A percentile compares a stretch with the other conserved stretches of the same genome.
Conservation (phyloP, 2,113 vertebrate species). For the Hemicordylus capensis region DNA sequence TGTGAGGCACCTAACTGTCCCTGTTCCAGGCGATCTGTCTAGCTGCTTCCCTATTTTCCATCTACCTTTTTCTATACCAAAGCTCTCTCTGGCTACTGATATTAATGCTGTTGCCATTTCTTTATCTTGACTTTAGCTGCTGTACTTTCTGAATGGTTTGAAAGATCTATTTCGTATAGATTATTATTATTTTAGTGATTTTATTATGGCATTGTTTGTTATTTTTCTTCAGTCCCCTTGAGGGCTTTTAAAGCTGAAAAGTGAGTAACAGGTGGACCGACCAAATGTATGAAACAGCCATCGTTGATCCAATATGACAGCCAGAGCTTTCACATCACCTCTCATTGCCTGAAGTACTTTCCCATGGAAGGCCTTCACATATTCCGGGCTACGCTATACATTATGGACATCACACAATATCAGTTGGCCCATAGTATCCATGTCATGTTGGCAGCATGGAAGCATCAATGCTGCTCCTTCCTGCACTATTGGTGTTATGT, state of each 20-base stretch:
- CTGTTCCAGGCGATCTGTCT: background rate
- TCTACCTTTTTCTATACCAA: no score
- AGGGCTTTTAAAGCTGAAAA: background rate
- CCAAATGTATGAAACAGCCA: no score
- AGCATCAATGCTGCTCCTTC: no score
- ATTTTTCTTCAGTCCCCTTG: background rate
- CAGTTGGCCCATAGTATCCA: no score
- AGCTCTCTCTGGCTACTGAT: background rate
- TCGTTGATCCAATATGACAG: background rate
- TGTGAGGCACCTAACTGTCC: no score
- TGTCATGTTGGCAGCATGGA: no score
- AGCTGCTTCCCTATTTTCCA: background rate
- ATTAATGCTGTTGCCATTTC: background rate
- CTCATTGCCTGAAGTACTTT: background rate
- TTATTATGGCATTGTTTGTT: background rate
- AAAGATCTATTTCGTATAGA: no score
- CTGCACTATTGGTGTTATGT: background rate
- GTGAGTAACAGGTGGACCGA: no score
- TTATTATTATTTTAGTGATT: background rate
- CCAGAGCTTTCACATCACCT: background rate
- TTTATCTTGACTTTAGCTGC: background rate
- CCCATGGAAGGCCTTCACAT: background rate
- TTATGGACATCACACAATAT: background rate
- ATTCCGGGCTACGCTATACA: background rate
- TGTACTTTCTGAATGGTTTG: background rate